Evolutionary conservation across 2,113 vertebrate species (phyloP).

Genomic region (Corapipo altera): DNA sequence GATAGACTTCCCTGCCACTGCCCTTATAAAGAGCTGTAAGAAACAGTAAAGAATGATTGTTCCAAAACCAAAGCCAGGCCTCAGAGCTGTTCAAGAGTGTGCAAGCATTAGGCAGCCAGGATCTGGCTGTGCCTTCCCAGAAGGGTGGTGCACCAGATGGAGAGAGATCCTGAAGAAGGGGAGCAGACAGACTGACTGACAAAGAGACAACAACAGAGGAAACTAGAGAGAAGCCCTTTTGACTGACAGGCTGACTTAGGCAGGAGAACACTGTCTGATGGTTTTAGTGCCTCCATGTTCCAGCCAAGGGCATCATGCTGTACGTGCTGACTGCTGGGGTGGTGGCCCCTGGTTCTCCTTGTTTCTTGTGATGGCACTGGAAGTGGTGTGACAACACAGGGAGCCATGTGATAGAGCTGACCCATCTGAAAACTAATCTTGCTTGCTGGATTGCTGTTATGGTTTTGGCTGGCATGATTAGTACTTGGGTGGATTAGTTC

Average conservation of each 20-base stretch:
- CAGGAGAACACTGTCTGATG: neutral
- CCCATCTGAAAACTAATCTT: neutral
- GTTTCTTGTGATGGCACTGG: neutral
- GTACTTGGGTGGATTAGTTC: neutral
- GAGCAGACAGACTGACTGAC: neutral
- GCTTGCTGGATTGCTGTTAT: neutral
- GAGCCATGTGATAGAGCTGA: neutral
- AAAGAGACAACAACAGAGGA: neutral
- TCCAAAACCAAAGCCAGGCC: neutral
- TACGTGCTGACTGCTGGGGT: fast-evolving
- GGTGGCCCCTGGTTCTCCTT: neutral
- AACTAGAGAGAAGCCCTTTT: neutral
- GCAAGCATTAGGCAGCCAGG: neutral
- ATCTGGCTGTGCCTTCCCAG: neutral
- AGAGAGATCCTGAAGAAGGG: neutral
- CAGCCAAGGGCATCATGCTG: neutral
- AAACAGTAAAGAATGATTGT: neutral
- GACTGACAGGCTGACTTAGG: neutral
- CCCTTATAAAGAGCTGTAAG: neutral
- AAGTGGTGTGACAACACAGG: neutral
- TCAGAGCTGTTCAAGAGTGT: neutral
- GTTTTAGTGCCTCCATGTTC: fast-evolving
- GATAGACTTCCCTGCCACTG: neutral
- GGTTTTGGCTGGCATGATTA: neutral
- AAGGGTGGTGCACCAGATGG: neutral